Evolutionary conservation across 2,888 invertebrate genomes (phyloP).

Genomic region (Aphelenchoides bicaudatus): DNA sequence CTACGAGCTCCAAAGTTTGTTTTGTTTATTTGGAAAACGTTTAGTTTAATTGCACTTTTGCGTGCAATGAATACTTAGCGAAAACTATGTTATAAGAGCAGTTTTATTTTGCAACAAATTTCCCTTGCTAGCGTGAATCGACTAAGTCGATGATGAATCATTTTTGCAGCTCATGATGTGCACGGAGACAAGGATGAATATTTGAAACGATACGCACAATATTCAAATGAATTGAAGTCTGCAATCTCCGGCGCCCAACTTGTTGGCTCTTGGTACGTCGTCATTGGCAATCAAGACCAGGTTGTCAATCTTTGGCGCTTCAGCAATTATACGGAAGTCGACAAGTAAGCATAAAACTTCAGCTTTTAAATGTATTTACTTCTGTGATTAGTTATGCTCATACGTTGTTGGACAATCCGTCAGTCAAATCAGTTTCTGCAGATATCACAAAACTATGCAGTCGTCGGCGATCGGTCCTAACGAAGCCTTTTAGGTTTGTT

Average conservation of each 20-base stretch:
- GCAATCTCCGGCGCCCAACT: slow-evolving; percentile 66
- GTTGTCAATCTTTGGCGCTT: slow-evolving; percentile 91
- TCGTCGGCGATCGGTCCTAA: slow-evolving; percentile 70
- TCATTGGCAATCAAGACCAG: slow-evolving; percentile 93
- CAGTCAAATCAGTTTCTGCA: slow-evolving; percentile 44
- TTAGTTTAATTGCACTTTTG: no score
- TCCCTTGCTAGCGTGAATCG: background rate
- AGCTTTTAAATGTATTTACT: background rate
- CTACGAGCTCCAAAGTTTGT: slow-evolving; percentile 78
- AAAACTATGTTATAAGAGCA: slow-evolving; percentile 16
- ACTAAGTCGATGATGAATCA: no score
- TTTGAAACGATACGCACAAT: slow-evolving; percentile 48
- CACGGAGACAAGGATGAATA: slow-evolving; percentile 50
- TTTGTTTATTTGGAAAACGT: slow-evolving; percentile 1
- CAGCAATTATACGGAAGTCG: slow-evolving; percentile 70
- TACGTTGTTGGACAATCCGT: slow-evolving; percentile 32
- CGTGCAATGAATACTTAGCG: no score
- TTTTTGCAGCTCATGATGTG: slow-evolving; percentile 55
- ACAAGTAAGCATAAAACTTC: slow-evolving; percentile 66
- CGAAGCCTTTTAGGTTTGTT: slow-evolving; percentile 91
- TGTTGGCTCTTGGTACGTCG: slow-evolving; percentile 89
- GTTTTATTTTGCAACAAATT: slow-evolving; percentile 3
- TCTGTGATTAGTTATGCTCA: slow-evolving; percentile 36
- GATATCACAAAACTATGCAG: slow-evolving; percentile 64
- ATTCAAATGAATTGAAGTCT: slow-evolving; percentile 35